Base-by-base conservation (phyloP, 2,113 vertebrate genomes). In the Platichthys flesus region DNA sequence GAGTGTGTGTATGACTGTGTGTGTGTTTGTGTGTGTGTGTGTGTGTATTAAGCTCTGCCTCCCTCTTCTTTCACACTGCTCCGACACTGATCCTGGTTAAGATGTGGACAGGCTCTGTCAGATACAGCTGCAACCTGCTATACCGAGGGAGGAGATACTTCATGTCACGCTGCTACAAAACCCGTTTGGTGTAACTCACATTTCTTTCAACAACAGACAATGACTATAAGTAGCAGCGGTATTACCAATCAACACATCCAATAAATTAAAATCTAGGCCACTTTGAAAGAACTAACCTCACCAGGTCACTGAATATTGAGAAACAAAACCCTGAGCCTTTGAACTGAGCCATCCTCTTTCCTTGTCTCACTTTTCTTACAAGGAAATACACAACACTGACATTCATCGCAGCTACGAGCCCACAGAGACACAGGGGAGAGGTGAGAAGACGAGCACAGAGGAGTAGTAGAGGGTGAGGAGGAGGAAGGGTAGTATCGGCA, bases 31-130 rank as follows among this genome's bases (percentile, higher is more conserved):
- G 67, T 87, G 78, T 60, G 65, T 82, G 74, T 81, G 55, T 76
- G 71, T 54, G 76, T 57, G 78, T 60, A 55, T 80, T 62, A 57
- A 74, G 74, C 76, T 82, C 74, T 71, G 79, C 35, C 67, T 85
- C 73, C 20, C 67, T 80, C 70, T 78, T 75, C 58, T 73, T 76
- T 63, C 71, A 74, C 79, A 74, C 65, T 78, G 68, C 70, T 80
- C 61, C 26, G 26, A 84, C 83, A 87, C 88, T 74, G 81, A 87
- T 83, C 82, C 84, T 83, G 76, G 71, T 75, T 16, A 37, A 77
- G 79, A 89, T 88, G 76, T 58, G 58, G 76, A 74, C 42, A 58
- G 49, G 37, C 60, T 61, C 61, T 20, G 78, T 61, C 84, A 79
- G 77, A 84, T 70, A 55, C 72, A 83, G 83, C 74, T 67, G 78